phyloP scores from a whole-genome alignment of 2,797 vertebrate genomes.

The Crocidura indochinensis region DNA sequence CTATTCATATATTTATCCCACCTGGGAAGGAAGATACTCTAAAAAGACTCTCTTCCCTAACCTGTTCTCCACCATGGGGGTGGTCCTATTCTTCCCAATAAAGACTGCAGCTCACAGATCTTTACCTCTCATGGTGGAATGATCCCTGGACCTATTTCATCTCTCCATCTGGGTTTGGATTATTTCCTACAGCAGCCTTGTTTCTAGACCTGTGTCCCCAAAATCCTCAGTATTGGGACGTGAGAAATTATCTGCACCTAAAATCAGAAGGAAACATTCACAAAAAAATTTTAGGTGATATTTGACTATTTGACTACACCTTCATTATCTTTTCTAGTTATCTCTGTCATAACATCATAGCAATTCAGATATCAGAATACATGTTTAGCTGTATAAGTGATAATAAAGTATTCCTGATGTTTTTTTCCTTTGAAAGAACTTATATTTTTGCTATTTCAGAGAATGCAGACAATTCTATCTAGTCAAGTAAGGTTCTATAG shows the following conservation, averaged over 20 bases:
- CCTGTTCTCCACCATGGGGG: no score
- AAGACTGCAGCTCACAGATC: no score
- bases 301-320: rapidly evolving
- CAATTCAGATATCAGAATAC: neutral
- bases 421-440: constrained; percentile 21
- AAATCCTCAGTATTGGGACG: no score
- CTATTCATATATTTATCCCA: no score
- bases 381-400: neutral
- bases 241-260: no score
- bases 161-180: no score
- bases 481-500: neutral
- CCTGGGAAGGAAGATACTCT: no score
- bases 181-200: no score
- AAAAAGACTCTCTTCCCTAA: no score
- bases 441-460: constrained; percentile 44
- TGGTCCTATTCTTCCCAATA: no score
- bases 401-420: neutral
- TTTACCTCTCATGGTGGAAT: no score
- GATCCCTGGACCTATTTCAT: no score
- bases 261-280: neutral
- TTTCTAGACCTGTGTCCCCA: neutral
- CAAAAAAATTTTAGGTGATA: neutral
- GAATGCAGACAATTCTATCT: neutral
- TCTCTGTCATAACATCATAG: neutral
- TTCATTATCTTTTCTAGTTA: neutral